Conservation (phyloP, 1,140 invertebrate species). For the Lepidostoma basale region DNA sequence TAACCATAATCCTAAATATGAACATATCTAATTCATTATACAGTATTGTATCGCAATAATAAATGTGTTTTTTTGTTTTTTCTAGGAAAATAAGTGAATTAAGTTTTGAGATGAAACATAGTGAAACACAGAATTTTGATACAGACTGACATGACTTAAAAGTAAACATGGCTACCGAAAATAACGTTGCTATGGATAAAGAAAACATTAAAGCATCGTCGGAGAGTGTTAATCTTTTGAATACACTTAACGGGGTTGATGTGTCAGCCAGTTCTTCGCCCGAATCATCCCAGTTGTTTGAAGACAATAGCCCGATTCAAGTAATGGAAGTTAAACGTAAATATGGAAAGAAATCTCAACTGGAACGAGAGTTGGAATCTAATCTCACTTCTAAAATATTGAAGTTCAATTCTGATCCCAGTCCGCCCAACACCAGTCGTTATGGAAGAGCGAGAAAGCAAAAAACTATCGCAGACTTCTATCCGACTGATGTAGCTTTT, state of each 20-base stretch:
- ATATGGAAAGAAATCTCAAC: constrained; percentile 9
- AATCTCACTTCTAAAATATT: constrained; percentile 27
- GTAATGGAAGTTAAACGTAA: constrained; percentile 15
- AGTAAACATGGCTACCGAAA: constrained; percentile 17
- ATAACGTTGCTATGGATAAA: not conserved
- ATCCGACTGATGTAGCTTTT: constrained; percentile 31
- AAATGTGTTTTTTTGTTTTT: too few relatives aligned
- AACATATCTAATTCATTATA: too few relatives aligned
- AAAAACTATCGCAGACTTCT: constrained; percentile 50
- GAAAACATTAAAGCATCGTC: not conserved
- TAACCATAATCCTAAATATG: too few relatives aligned
- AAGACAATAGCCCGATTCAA: not conserved
- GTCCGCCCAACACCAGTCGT: constrained; percentile 51
- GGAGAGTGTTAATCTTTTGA: not conserved
- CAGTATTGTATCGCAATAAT: too few relatives aligned
- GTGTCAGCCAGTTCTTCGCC: not conserved
- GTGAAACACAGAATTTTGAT: too few relatives aligned
- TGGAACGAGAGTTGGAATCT: constrained; percentile 27
- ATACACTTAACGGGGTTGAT: not conserved
- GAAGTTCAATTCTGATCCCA: constrained; percentile 12
- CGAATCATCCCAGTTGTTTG: not conserved
- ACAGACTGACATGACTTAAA: not conserved
- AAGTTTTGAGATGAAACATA: too few relatives aligned
- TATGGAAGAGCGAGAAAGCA: constrained; percentile 55
- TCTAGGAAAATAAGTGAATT: too few relatives aligned